phyloP scores from a whole-genome alignment of 2,888 invertebrate genomes.

The Stenurella melanura region DNA sequence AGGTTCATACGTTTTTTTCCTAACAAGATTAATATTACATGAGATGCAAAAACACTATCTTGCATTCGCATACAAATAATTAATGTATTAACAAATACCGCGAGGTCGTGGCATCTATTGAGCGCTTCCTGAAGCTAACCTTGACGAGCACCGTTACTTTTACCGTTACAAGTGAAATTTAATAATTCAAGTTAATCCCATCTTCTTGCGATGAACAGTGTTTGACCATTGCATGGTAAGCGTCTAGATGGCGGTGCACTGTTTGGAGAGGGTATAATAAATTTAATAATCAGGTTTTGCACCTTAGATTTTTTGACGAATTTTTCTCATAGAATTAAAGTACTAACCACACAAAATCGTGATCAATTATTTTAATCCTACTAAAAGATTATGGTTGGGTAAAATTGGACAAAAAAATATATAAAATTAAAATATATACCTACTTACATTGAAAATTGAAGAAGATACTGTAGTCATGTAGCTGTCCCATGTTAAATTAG shows the following conservation, averaged over 20 bases:
- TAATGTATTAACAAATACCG: neutral
- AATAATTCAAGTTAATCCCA: neutral
- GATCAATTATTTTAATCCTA: no score
- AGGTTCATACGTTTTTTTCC: neutral
- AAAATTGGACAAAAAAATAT: no score
- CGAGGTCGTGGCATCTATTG: neutral
- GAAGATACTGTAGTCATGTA: no score
- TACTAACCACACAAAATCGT: no score
- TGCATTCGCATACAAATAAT: neutral
- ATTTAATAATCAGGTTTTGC: no score
- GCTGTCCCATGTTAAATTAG: no score
- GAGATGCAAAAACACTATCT: neutral
- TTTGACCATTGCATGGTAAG: neutral
- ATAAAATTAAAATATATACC: no score
- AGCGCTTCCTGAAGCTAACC: neutral
- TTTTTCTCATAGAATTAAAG: neutral
- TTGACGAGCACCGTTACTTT: neutral
- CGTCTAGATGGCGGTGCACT: neutral
- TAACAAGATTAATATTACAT: neutral
- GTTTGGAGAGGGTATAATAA: neutral
- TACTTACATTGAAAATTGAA: no score
- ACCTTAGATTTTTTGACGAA: no score
- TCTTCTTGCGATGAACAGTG: neutral
- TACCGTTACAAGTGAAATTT: slow-evolving; percentile 1
- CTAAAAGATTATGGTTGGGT: no score